Evolutionary conservation across 1,140 invertebrate genomes (phyloP), one percentile per base, ranked within the genome.

Genomic region (Paraescarpia echinospica): DNA sequence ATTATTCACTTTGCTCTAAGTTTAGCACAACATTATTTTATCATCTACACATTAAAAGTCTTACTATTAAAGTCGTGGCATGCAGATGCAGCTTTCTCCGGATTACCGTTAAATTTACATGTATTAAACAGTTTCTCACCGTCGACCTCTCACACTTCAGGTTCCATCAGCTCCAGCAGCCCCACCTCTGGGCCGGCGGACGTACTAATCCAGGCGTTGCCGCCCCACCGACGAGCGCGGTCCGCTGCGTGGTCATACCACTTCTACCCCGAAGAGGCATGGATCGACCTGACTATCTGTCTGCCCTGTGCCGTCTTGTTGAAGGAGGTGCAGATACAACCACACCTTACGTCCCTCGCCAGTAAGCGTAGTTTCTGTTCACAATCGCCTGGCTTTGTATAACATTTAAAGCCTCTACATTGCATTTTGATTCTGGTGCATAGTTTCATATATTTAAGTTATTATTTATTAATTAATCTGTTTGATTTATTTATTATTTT

Each of bases 171-270:
- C 2, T 98, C 98, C 94, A 97, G 97, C 93, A 98, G 98, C 96
- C 97, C 98, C 9, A 98, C 98, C 31, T 98, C 98, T 6, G 98
- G 98, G 95, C 97, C 98, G 12, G 98, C 98, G 0, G 98, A 98
- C 95, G 97, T 98, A 90, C 96, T 99, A 1, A 97, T 99, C 92
- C 97, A 97, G 94, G 97, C 96, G 94, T 97, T 96, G 0, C 97
- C 97, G 14, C 97, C 98, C 35, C 98, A 98, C 94, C 96, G 98
- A 93, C 96, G 98, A 93, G 98, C 98, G 0, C 97, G 98, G 92
- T 98, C 98, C 12, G 97, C 98, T 1, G 98, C 98, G 89, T 98
- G 98, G 98, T 98, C 98, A 51, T 98, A 99, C 96, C 98, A 99
- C 96, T 99, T 98, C 96, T 98, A 98, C 96, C 98, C 98, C 0